These are phyloP conservation scores for Rhizomys pruinosus DNA, from an alignment of 2,113 vertebrate genomes.

Conservation along the genomic window DNA sequence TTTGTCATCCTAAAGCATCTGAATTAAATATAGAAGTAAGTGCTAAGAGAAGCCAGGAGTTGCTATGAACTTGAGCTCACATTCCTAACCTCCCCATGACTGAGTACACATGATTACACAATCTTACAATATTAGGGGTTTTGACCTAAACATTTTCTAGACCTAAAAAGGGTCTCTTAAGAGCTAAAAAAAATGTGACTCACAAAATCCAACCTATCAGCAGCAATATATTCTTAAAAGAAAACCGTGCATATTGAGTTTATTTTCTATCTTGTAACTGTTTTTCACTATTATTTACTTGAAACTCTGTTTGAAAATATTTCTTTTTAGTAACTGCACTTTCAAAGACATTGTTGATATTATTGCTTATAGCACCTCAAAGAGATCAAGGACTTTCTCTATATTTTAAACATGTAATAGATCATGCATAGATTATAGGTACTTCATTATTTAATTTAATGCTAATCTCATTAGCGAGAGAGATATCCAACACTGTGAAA, in stretches of 20 bases:
- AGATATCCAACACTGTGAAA: neutral
- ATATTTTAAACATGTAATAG: neutral
- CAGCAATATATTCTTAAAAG: slow-evolving; percentile 15
- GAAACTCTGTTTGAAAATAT: neutral
- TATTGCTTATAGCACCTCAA: neutral
- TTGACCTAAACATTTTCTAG: neutral
- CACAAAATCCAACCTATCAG: slow-evolving; percentile 5
- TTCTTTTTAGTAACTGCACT: slow-evolving; percentile 19
- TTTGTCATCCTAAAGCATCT: slow-evolving; percentile 26
- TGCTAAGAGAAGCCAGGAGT: neutral
- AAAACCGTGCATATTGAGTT: neutral
- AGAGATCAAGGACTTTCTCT: neutral
- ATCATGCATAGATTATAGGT: neutral
- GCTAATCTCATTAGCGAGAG: slow-evolving; percentile 9
- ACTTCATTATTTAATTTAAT: slow-evolving; percentile 46
- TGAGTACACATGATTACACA: slow-evolving; percentile 43
- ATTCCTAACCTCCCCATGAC: neutral
- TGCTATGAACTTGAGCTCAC: slow-evolving; percentile 42
- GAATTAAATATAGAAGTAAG: slow-evolving; percentile 56
- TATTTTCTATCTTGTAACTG: neutral
- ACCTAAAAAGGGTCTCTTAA: neutral
- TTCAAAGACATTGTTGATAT: neutral
- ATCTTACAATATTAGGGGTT: slow-evolving; percentile 36
- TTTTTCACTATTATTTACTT: neutral
- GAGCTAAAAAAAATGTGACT: neutral